A percentile compares a stretch with the other conserved stretches of the same genome.
These are phyloP conservation scores for Thymallus thymallus DNA, from an alignment of 2,113 vertebrate genomes.

Conservation along the genomic window DNA sequence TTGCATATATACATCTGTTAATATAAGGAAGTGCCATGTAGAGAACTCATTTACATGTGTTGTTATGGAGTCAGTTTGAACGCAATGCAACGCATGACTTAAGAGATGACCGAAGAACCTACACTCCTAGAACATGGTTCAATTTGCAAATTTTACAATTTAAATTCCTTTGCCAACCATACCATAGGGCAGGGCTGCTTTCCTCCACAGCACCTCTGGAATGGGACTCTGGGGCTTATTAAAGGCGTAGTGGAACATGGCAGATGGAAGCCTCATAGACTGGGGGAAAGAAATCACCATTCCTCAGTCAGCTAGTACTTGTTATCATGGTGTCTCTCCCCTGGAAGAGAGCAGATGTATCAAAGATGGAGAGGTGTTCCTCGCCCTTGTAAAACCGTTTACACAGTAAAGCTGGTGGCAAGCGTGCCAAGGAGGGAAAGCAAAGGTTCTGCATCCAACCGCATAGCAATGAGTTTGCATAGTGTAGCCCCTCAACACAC, in stretches of 20 bases:
- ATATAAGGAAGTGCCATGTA: no score
- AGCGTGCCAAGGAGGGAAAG: not conserved
- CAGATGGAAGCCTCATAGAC: not conserved
- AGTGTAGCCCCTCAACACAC: not conserved
- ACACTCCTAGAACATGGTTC: not conserved
- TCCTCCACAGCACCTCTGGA: not conserved
- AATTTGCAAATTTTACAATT: not conserved
- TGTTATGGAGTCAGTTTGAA: no score
- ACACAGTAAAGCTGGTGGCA: conserved; percentile 1
- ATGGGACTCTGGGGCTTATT: not conserved
- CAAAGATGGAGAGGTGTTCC: not conserved
- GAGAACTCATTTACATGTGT: no score
- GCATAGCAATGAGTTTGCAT: not conserved
- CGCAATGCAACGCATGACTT: no score
- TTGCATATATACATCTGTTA: no score
- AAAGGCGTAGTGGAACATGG: not conserved
- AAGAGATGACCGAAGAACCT: no score
- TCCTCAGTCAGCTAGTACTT: not conserved
- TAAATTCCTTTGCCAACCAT: not conserved
- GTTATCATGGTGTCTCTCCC: not conserved
- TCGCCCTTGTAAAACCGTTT: not conserved
- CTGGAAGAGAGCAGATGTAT: not conserved
- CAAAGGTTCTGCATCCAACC: not conserved
- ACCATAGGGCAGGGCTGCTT: not conserved
- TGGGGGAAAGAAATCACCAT: not conserved